Percentiles rank a stretch among this genome's conserved stretches.
Conservation (phyloP, 2,113 vertebrate species). For the Dissostichus mawsoni region DNA sequence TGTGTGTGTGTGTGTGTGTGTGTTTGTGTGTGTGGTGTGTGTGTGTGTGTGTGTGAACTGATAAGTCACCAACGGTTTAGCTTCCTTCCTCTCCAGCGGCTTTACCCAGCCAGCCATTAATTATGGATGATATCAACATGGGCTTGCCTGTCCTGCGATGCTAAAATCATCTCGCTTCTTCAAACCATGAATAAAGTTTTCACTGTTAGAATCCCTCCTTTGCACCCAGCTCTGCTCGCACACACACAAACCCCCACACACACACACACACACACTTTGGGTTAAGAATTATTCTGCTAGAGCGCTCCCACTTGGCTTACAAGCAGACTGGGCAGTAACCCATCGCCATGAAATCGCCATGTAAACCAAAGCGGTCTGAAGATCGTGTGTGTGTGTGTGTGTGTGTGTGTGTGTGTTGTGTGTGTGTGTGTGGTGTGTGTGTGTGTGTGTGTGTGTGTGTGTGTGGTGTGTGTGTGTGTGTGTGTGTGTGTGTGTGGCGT, state of each 20-base stretch:
- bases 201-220: conserved; percentile 61
- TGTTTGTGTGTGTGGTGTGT: conserved; percentile 39
- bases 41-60: conserved; percentile 34
- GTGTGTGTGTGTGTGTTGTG: conserved; percentile 12
- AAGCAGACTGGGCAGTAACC: conserved; percentile 48
- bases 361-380: conserved; percentile 64
- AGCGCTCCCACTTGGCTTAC: conserved; percentile 61
- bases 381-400: conserved; percentile 11
- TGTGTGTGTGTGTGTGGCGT: background rate
- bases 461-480: conserved; percentile 12
- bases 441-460: conserved; percentile 15
- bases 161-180: conserved; percentile 58
- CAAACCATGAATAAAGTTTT: conserved; percentile 75
- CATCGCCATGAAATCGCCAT: conserved; percentile 63
- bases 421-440: background rate
- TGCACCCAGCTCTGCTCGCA: conserved; percentile 17
- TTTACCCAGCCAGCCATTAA: conserved; percentile 58
- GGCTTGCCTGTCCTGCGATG: conserved; percentile 45
- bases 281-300: conserved; percentile 58
- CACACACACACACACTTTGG: conserved; percentile 24
- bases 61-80: conserved; percentile 58
- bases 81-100: conserved; percentile 46
- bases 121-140: conserved; percentile 73
- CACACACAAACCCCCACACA: conserved; percentile 11
- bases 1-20: conserved; percentile 34